phyloP scores from a whole-genome alignment of 2,888 invertebrate genomes.

The Habroteleia sp. region DNA sequence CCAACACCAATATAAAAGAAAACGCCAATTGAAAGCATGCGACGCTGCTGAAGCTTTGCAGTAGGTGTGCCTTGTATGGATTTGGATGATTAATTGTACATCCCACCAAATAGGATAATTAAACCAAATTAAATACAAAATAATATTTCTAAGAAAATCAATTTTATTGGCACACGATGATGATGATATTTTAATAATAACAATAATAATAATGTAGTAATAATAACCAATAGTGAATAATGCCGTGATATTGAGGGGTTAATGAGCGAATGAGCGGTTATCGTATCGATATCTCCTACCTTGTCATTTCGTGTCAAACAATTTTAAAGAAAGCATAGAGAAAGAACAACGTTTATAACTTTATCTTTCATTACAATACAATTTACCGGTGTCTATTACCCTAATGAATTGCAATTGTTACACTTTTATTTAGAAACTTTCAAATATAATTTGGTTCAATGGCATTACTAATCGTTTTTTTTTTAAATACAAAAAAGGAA shows the following conservation, averaged over 20 bases:
- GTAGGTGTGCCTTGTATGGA: constrained; percentile 36
- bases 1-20: constrained; percentile 74
- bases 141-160: not conserved
- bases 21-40: constrained; percentile 29
- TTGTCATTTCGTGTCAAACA: constrained; percentile 31
- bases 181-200: not conserved
- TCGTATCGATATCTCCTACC: not conserved
- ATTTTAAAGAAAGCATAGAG: not conserved
- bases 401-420: no score
- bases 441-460: no score
- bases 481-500: no score
- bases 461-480: no score
- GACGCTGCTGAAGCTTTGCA: constrained; percentile 30
- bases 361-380: no score
- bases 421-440: no score
- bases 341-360: no score
- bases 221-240: constrained; percentile 19
- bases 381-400: no score
- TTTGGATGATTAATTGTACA: constrained; percentile 30
- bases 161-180: constrained; percentile 3
- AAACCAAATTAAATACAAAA: constrained; percentile 5
- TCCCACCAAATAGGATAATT: not conserved
- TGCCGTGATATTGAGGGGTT: constrained; percentile 22
- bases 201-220: constrained; percentile 21
- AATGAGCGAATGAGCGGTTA: constrained; percentile 24